phyloP scores from a whole-genome alignment of 1,140 invertebrate species.

The Drosophila santomea region DNA sequence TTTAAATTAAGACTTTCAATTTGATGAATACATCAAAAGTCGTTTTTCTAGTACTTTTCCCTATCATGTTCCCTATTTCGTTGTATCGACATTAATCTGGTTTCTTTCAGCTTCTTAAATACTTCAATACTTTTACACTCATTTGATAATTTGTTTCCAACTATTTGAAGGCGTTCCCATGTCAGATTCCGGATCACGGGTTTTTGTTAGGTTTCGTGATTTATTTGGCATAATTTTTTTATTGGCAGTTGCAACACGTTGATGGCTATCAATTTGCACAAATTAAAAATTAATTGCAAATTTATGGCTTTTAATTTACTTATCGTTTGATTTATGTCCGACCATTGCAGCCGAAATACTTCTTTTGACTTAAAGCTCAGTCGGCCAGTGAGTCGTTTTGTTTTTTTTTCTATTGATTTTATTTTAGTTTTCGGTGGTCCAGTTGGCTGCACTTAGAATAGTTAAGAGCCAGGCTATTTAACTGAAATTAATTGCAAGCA shows the following conservation, averaged over 20 bases:
- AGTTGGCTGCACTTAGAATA: conserved; percentile 67
- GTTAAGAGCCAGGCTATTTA: conserved; percentile 53
- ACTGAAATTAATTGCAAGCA: conserved; percentile 59
- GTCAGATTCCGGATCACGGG: conserved; percentile 36
- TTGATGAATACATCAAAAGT: no score
- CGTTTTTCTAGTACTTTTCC: no score
- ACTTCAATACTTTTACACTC: conserved; percentile 1
- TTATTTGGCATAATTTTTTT: conserved; percentile 66
- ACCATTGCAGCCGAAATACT: conserved; percentile 28
- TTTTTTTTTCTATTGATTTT: conserved; percentile 16
- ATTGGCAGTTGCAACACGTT: conserved; percentile 62
- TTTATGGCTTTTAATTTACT: conserved; percentile 83
- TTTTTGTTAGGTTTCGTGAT: conserved; percentile 49
- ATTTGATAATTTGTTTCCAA: conserved; percentile 33
- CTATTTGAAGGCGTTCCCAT: conserved; percentile 27
- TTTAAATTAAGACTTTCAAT: no score
- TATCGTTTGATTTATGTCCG: conserved; percentile 75
- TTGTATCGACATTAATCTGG: no score
- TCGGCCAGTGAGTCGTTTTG: conserved; percentile 15
- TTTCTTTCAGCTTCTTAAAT: neutral
- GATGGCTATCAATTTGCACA: conserved; percentile 78
- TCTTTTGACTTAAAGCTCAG: conserved; percentile 60
- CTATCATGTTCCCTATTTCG: no score
- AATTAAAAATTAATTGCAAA: conserved; percentile 84
- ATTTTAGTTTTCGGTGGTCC: conserved; percentile 23